phyloP scores from a whole-genome alignment of 2,888 invertebrate species.

The Apamea epomidion region DNA sequence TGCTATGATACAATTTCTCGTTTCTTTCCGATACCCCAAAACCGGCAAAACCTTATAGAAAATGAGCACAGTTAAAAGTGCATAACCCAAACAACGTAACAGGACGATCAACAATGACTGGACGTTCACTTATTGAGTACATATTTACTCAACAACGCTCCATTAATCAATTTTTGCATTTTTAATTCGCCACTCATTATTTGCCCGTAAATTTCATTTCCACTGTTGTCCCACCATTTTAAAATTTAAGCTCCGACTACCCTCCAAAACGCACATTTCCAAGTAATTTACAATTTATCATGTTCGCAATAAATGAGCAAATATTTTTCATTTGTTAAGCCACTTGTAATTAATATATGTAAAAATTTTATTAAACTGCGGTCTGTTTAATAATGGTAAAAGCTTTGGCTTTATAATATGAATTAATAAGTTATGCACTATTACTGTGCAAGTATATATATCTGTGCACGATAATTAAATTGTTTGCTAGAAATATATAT shows the following conservation, averaged over 20 bases:
- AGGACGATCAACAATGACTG: slow-evolving; percentile 45
- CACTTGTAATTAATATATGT: slow-evolving; percentile 87
- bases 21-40: neutral
- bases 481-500: neutral
- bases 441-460: slow-evolving; percentile 20
- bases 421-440: slow-evolving; percentile 51
- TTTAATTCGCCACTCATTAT: slow-evolving; percentile 89
- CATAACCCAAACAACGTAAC: slow-evolving; percentile 33
- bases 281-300: slow-evolving; percentile 90
- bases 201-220: slow-evolving; percentile 87
- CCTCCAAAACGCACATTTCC: slow-evolving; percentile 85
- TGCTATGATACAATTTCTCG: too few species aligned
- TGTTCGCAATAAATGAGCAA: slow-evolving; percentile 88
- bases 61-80: slow-evolving; percentile 14
- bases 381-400: slow-evolving; percentile 73
- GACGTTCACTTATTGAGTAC: slow-evolving; percentile 79
- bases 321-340: slow-evolving; percentile 87
- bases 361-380: slow-evolving; percentile 82
- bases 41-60: neutral
- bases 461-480: slow-evolving; percentile 42
- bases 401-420: slow-evolving; percentile 71
- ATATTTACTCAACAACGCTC: slow-evolving; percentile 85
- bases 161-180: slow-evolving; percentile 91
- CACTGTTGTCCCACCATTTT: slow-evolving; percentile 85
- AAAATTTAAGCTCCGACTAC: slow-evolving; percentile 82